Evolutionary conservation across 2,797 vertebrate genomes (phyloP).

Genomic region (Semaprochilodus insignis): DNA sequence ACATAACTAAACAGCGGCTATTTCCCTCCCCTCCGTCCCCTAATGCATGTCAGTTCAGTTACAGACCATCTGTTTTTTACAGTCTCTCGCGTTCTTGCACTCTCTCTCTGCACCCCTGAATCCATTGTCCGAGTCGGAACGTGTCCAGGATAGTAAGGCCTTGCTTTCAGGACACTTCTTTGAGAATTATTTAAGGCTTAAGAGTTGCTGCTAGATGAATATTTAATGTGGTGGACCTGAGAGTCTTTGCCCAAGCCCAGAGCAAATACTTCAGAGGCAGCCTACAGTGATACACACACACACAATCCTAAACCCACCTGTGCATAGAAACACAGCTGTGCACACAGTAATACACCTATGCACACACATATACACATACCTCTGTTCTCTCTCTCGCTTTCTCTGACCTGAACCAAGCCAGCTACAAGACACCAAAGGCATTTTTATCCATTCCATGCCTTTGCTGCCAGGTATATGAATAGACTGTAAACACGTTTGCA

Average conservation of each 20-base stretch:
- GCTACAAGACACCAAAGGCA: slow-evolving; percentile 25
- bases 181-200: slow-evolving; percentile 87
- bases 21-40: slow-evolving; percentile 5
- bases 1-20: slow-evolving; percentile 38
- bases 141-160: slow-evolving; percentile 78
- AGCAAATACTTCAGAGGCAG: slow-evolving; percentile 80
- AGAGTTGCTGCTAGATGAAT: slow-evolving; percentile 83
- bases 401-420: background rate
- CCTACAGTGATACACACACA: slow-evolving; percentile 67
- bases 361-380: slow-evolving; percentile 51
- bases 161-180: slow-evolving; percentile 77
- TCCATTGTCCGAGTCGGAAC: slow-evolving; percentile 80
- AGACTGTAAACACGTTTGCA: background rate
- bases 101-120: slow-evolving; percentile 59
- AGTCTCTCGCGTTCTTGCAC: slow-evolving; percentile 15
- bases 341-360: slow-evolving; percentile 56
- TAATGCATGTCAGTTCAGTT: slow-evolving; percentile 32
- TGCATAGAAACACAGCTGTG: slow-evolving; percentile 54
- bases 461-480: background rate
- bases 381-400: background rate
- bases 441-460: slow-evolving; percentile 1
- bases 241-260: slow-evolving; percentile 72
- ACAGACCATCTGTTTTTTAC: slow-evolving; percentile 10
- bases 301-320: slow-evolving; percentile 35
- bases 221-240: slow-evolving; percentile 83